Conservation (phyloP, 2,888 invertebrate genomes). For the Masnerella sp. region DNA sequence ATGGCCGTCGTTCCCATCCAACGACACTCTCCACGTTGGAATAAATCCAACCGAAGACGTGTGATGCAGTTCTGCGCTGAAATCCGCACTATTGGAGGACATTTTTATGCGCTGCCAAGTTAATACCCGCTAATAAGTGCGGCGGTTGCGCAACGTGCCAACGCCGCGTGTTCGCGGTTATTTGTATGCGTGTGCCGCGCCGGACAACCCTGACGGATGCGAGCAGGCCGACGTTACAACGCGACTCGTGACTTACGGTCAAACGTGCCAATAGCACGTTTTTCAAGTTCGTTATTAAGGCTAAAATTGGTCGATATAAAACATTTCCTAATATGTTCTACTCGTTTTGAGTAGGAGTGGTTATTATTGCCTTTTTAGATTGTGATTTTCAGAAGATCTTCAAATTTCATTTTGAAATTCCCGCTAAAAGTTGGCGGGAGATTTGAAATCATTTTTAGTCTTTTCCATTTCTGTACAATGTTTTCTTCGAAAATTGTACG, state of each 20-base stretch:
- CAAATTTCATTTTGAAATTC: too few species aligned
- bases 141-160: constrained; percentile 20
- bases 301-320: too few species aligned
- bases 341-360: too few species aligned
- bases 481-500: too few species aligned
- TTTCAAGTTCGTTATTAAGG: too few species aligned
- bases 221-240: neutral
- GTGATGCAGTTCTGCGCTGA: neutral
- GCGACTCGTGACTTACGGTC: neutral
- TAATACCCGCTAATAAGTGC: constrained; percentile 31
- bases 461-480: too few species aligned
- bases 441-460: too few species aligned
- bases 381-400: too few species aligned
- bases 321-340: too few species aligned
- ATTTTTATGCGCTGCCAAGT: constrained; percentile 31
- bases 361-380: too few species aligned
- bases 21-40: constrained; percentile 9
- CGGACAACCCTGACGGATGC: constrained; percentile 11
- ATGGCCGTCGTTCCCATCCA: too few species aligned
- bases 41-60: constrained; percentile 5
- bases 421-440: too few species aligned
- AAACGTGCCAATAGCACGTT: neutral
- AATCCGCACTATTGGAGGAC: constrained; percentile 8
- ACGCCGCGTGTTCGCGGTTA: constrained; percentile 29
- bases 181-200: constrained; percentile 15